Conservation (phyloP, 1,140 invertebrate genomes). For the Aleiodes sp. region DNA sequence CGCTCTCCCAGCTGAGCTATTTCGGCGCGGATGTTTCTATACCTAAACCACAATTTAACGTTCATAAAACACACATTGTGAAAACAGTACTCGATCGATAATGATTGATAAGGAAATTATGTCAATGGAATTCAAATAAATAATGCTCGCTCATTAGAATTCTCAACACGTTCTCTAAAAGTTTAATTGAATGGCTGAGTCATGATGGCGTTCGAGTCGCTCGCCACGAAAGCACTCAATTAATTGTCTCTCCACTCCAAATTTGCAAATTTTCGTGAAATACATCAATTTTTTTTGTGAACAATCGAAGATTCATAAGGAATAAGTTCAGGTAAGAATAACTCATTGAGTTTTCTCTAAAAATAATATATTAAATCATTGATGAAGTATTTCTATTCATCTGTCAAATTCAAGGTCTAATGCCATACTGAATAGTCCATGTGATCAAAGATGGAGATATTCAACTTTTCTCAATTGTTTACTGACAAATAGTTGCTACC, state of each 20-base stretch:
- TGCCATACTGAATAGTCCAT: too few relatives aligned
- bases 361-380: too few relatives aligned
- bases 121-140: neutral
- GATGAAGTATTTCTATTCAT: too few relatives aligned
- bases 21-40: neutral
- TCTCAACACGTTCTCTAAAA: neutral
- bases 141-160: neutral
- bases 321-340: too few relatives aligned
- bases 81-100: neutral
- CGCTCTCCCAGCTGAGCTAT: conserved; percentile 26
- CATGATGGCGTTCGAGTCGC: neutral
- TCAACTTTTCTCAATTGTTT: neutral
- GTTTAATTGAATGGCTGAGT: neutral
- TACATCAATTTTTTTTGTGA: neutral
- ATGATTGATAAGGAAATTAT: neutral
- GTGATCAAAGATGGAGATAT: too few relatives aligned
- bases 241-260: too few relatives aligned
- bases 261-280: too few relatives aligned
- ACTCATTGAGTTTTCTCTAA: too few relatives aligned
- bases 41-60: neutral
- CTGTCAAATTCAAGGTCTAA: too few relatives aligned
- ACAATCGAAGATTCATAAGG: too few relatives aligned
- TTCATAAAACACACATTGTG: too few relatives aligned
- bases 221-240: neutral
- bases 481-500: neutral